A percentile compares a stretch with the other conserved stretches of the same genome.
Conservation (phyloP, 2,888 invertebrate species). For the Sinhomidia bicolor region DNA sequence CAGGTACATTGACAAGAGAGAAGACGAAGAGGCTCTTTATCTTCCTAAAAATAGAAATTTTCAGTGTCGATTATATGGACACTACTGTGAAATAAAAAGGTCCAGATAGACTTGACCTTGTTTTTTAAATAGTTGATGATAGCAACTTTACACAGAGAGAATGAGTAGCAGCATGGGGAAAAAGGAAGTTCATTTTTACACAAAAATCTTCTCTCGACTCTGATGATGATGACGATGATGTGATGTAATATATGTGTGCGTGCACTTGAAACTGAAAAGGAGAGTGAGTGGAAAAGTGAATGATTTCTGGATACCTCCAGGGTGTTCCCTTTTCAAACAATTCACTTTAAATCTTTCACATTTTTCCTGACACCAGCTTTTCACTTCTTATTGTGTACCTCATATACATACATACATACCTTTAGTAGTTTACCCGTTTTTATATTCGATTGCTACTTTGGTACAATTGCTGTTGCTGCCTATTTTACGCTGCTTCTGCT, state of each 20-base stretch:
- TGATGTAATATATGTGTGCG: constrained; percentile 41
- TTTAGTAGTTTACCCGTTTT: background rate
- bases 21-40: constrained; percentile 56
- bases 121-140: constrained; percentile 36
- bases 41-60: constrained; percentile 69
- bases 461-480: constrained; percentile 13
- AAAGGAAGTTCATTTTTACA: no score
- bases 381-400: constrained; percentile 45
- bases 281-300: constrained; percentile 62
- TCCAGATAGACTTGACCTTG: constrained; percentile 76
- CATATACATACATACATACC: background rate
- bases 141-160: background rate
- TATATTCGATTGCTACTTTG: background rate
- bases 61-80: constrained; percentile 53
- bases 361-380: constrained; percentile 58
- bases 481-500: constrained; percentile 4
- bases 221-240: background rate
- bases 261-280: constrained; percentile 70
- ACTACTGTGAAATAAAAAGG: constrained; percentile 69
- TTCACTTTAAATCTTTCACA: constrained; percentile 63
- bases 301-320: constrained; percentile 61
- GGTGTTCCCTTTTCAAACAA: constrained; percentile 67
- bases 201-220: constrained; percentile 8
- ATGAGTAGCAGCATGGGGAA: background rate
- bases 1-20: constrained; percentile 59